Base-by-base conservation (phyloP, 2,113 vertebrate species). In the Rutilus rutilus region DNA sequence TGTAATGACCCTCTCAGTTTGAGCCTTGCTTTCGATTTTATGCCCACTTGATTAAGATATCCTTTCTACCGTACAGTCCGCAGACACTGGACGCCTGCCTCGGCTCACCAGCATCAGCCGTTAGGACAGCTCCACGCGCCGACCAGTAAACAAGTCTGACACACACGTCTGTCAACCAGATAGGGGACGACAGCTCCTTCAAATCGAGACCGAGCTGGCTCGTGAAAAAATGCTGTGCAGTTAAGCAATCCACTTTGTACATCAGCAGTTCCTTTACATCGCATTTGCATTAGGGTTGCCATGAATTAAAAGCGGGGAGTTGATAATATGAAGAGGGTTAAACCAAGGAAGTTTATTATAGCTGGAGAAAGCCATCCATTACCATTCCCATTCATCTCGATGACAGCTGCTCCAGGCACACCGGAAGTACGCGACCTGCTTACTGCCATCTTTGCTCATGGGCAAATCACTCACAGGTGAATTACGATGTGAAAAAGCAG, bases 41-140 rank as follows among this genome's bases (percentile, higher is more conserved):
- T 74, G 84, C 74, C 65, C 60, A 64, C 82, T 85, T 79, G 79
- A 90, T 89, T 90, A 88, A 88, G 86, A 74, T 82, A 82, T 90
- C 84, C 84, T 78, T 76, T n/a, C 82, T 71, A 50, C 78, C 25
- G 65, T 64, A 71, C 23, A 33, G 78, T 73, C 19, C 39, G 65
- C 86, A 79, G 80, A 86, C 77, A 71, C 52, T 52, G n/a, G 82
- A 78, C 50, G 71, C 27, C 88, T 86, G 83, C 83, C 54, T 88
- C 82, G 19, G 78, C 65, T 65, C 82, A 78, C 47, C 27, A 59
- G 78, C 65, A 74, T 90, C 77, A 87, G 87, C 81, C 8, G 33
- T 60, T 74, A 80, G 64, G 86, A 89, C 85, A 86, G 84, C 74
- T 80, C 64, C 27, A 47, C 25, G 27, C 50, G 45, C 47, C 45